Conservation (phyloP, 2,113 vertebrate genomes). For the Xyrauchen texanus region DNA sequence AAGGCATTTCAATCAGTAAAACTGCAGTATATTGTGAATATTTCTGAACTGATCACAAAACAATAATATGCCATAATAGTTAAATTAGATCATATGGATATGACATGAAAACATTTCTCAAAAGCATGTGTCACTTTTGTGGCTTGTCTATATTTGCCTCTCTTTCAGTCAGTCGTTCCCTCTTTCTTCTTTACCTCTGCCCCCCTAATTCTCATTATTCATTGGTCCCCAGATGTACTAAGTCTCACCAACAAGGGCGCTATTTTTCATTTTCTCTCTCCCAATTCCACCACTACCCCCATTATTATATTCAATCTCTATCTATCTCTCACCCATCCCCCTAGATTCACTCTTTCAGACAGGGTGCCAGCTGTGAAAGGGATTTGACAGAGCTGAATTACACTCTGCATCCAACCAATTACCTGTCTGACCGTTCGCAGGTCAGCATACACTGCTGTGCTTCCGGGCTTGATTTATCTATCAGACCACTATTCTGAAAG, state of each 20-base stretch:
- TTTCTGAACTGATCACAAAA: not conserved
- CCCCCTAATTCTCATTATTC: constrained; percentile 36
- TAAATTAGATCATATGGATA: not conserved
- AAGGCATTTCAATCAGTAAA: constrained; percentile 1
- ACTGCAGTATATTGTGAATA: not conserved
- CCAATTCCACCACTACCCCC: constrained; percentile 18
- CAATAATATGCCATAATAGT: not conserved
- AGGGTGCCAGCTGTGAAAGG: constrained; percentile 61
- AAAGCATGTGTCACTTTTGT: constrained; percentile 1
- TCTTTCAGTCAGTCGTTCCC: not conserved
- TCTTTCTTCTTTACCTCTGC: constrained; percentile 31
- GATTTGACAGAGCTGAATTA: constrained; percentile 65
- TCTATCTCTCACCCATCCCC: constrained; percentile 46
- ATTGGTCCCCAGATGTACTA: constrained; percentile 17
- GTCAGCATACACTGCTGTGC: constrained; percentile 34
- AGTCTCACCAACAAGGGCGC: constrained; percentile 21
- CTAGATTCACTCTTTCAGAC: constrained; percentile 28
- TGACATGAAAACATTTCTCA: not conserved
- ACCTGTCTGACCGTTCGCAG: constrained; percentile 51
- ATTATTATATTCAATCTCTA: constrained; percentile 44
- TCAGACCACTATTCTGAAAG: constrained; percentile 41
- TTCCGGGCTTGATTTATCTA: constrained; percentile 45
- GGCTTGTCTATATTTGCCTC: not conserved
- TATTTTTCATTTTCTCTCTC: constrained; percentile 16
- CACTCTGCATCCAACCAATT: constrained; percentile 63